phyloP scores from a whole-genome alignment of 2,888 invertebrate genomes.

The Reticulitermes lucifugus region DNA sequence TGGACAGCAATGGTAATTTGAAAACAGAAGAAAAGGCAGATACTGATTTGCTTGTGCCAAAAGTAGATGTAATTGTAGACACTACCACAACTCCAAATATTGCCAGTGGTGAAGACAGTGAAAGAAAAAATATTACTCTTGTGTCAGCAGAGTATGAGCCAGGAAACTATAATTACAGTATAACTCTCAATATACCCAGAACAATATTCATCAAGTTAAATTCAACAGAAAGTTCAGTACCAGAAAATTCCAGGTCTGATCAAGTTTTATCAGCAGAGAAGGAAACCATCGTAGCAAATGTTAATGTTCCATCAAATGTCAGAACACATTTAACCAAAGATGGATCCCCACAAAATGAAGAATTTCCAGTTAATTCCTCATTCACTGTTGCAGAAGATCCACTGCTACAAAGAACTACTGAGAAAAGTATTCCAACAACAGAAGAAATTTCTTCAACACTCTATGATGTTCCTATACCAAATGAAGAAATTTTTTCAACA shows the following conservation, averaged over 20 bases:
- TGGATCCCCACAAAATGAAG: background rate
- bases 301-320: background rate
- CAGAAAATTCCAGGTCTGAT: background rate
- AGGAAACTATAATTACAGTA: background rate
- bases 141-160: background rate
- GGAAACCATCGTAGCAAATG: background rate
- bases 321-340: background rate
- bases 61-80: no score
- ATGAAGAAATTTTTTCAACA: background rate
- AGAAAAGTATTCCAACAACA: background rate
- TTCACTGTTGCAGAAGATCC: no score
- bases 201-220: background rate
- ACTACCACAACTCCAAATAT: background rate
- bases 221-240: background rate
- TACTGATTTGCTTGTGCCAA: no score
- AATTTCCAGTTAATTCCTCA: no score
- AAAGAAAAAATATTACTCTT: background rate
- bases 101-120: background rate
- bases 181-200: background rate
- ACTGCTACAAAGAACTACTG: no score
- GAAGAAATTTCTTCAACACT: background rate
- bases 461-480: background rate
- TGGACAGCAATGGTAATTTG: background rate
- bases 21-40: no score
- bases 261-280: background rate